These are phyloP conservation scores for Cryptotis parvus DNA, from an alignment of 2,113 vertebrate genomes.

Conservation along the genomic window DNA sequence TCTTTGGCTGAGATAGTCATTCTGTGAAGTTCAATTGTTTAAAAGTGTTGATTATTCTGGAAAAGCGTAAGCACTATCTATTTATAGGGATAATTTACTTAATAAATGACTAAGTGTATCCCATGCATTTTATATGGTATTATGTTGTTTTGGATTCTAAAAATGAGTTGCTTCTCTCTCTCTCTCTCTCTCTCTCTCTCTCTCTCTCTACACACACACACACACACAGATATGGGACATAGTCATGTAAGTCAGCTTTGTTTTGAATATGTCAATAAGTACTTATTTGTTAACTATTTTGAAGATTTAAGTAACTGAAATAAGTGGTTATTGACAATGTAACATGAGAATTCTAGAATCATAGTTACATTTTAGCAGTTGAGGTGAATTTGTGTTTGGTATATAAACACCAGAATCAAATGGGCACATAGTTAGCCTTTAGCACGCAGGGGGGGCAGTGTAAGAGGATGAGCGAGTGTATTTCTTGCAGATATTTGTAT, in stretches of 20 bases:
- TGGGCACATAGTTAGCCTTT: neutral
- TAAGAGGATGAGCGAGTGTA: neutral
- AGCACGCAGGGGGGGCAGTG: neutral
- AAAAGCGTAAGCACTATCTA: neutral
- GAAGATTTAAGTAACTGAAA: constrained; percentile 36
- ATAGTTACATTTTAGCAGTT: constrained; percentile 41
- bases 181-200: neutral
- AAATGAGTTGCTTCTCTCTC: neutral
- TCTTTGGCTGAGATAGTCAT: constrained; percentile 37
- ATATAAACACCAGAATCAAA: neutral
- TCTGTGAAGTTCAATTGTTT: constrained; percentile 10
- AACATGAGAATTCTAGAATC: constrained; percentile 24
- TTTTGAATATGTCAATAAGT: constrained; percentile 41
- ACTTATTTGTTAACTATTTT: constrained; percentile 28
- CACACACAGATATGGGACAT: neutral
- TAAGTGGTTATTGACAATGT: neutral
- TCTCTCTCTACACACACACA: neutral
- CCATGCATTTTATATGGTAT: neutral
- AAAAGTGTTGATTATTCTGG: constrained; percentile 13
- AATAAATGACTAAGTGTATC: neutral
- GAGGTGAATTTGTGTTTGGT: neutral
- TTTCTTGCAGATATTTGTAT: neutral
- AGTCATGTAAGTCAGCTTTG: too few species aligned
- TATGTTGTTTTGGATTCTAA: neutral
- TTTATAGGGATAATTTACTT: constrained; percentile 36